A percentile compares a stretch with the other conserved stretches of the same genome.
Evolutionary conservation across 2,888 invertebrate species (phyloP).

Genomic region (Lithophane socia): DNA sequence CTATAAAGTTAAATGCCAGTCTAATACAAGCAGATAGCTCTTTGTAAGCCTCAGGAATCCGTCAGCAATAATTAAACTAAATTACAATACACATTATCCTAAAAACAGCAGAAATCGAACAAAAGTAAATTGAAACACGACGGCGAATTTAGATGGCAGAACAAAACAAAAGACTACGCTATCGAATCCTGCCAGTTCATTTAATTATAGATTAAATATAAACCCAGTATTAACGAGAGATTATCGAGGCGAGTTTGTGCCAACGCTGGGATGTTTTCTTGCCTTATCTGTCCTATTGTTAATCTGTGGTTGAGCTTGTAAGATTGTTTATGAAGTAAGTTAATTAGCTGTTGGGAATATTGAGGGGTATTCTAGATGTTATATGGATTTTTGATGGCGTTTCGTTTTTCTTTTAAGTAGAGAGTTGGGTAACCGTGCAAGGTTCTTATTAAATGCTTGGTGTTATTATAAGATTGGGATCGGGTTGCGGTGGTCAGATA

Average conservation of each 20-base stretch:
- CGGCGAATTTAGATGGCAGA: slow-evolving; percentile 69
- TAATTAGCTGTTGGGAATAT: slow-evolving; percentile 45
- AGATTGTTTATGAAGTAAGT: slow-evolving; percentile 60
- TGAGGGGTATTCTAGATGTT: slow-evolving; percentile 26
- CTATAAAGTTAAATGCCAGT: slow-evolving; percentile 11
- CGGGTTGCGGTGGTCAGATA: too few species aligned
- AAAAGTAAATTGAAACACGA: slow-evolving; percentile 67
- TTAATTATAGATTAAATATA: slow-evolving; percentile 77
- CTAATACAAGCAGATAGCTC: slow-evolving; percentile 8
- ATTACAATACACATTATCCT: slow-evolving; percentile 43
- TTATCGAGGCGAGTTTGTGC: slow-evolving; percentile 63
- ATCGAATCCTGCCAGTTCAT: slow-evolving; percentile 68
- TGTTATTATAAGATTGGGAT: too few species aligned
- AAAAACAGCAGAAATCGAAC: slow-evolving; percentile 63
- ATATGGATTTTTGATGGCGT: slow-evolving; percentile 1
- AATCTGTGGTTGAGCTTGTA: slow-evolving; percentile 59
- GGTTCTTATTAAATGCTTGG: not conserved
- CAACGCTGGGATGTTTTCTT: slow-evolving; percentile 43
- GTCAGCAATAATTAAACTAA: slow-evolving; percentile 39
- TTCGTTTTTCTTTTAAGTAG: not conserved
- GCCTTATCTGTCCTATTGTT: slow-evolving; percentile 63
- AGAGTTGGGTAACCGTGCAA: not conserved
- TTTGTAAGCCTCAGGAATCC: not conserved
- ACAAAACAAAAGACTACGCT: slow-evolving; percentile 70
- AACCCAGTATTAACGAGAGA: slow-evolving; percentile 71